Evolutionary conservation across 2,113 vertebrate species (phyloP), one percentile per base, ranked within the genome.

Genomic region (Sorex fumeus): DNA sequence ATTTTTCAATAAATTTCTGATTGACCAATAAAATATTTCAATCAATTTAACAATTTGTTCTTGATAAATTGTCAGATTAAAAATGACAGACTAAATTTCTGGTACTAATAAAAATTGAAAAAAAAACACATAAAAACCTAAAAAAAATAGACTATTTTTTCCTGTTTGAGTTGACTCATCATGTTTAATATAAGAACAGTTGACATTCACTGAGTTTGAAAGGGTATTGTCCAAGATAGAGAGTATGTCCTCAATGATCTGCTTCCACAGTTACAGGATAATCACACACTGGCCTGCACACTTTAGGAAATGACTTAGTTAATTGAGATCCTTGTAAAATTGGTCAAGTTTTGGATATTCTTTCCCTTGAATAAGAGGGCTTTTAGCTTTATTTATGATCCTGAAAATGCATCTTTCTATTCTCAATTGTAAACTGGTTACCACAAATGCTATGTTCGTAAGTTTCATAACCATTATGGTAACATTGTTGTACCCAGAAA

Each of bases 321-420:
- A 97, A 97, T 96, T 97, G 96, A 92, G 94, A 97, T 97, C 94
- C 95, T 97, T 97, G 95, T 97, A 95, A 80, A 97, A 84, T 88
- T 95, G 97, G 95, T 97, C 95, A 96, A 88, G 77, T 96, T 97
- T 97, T 96, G 90, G 93, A 94, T 96, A 88, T 93, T 92, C 74
- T 66, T 95, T 92, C 60, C 0, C 93, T 96, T 95, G 96, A 98
- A 96, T 93, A 93, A 95, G 93, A 95, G 87, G 84, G 30, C 93
- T 72, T 96, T 97, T 96, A 95, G 93, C 91, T 97, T 98, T 98
- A 97, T 98, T 98, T 98, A 98, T 97, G 97, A 98, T 81, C 91
- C 93, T 96, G 94, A 98, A 98, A 98, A 98, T 97, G 96, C 94
- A 95, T 96, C 96, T 95, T 96, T 97, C 90, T 60, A 92, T 98